A percentile compares a stretch with the other conserved stretches of the same genome.
These are phyloP conservation scores for Ethmia dodecea DNA, from an alignment of 2,888 invertebrate species.

Conservation along the genomic window DNA sequence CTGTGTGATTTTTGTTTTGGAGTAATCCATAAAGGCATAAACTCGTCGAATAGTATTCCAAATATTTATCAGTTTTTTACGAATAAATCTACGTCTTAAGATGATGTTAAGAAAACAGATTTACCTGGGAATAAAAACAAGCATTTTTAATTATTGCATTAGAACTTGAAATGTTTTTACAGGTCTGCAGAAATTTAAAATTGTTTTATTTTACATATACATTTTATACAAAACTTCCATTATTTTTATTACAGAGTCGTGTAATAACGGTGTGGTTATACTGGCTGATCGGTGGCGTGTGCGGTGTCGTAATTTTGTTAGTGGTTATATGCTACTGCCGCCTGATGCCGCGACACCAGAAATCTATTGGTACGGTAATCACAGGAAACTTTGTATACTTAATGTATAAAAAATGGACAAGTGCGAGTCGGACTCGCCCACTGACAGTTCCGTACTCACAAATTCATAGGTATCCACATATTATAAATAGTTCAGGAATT, in stretches of 20 bases:
- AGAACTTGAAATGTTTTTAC: conserved; percentile 71
- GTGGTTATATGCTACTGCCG: conserved; percentile 82
- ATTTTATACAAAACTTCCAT: conserved; percentile 10
- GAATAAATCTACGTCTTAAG: too few species aligned
- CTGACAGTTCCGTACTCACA: too few species aligned
- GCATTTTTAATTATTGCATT: conserved; percentile 53
- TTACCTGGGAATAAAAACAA: conserved; percentile 45
- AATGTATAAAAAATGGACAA: too few species aligned
- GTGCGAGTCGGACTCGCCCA: too few species aligned
- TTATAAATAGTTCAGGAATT: too few species aligned
- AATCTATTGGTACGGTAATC: conserved; percentile 79
- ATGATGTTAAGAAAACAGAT: background rate
- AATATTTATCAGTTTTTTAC: too few species aligned
- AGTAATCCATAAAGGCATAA: too few species aligned
- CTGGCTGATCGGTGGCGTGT: conserved; percentile 79
- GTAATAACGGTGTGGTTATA: conserved; percentile 75
- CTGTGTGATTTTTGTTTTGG: too few species aligned
- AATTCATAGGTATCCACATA: too few species aligned
- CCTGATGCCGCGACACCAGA: conserved; percentile 83
- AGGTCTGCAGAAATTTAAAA: conserved; percentile 45
- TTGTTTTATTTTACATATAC: too few species aligned
- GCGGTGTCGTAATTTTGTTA: conserved; percentile 80
- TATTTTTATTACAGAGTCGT: conserved; percentile 56
- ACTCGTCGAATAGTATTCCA: too few species aligned
- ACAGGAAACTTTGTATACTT: too few species aligned